Percentiles rank a stretch among this genome's conserved stretches.
phyloP scores from a whole-genome alignment of 2,797 vertebrate genomes.

The Echeneis naucrates region DNA sequence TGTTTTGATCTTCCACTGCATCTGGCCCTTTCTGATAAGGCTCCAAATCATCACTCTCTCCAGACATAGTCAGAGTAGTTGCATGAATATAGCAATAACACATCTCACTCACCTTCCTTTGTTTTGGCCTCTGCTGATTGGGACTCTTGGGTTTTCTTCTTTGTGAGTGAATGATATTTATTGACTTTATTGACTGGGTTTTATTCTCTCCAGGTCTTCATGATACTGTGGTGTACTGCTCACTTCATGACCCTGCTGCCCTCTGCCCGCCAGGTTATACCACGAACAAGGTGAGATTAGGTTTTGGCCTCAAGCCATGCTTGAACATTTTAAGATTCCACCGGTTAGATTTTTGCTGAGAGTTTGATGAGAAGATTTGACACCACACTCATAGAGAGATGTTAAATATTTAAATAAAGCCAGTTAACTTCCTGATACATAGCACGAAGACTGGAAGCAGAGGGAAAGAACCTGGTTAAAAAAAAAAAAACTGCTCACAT shows the following conservation, averaged over 20 bases:
- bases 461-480: not conserved
- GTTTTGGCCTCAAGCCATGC: not conserved
- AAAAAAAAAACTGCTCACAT: not conserved
- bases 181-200: slow-evolving; percentile 16
- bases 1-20: slow-evolving; percentile 54
- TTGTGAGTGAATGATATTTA: not conserved
- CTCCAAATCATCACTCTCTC: slow-evolving; percentile 19
- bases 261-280: slow-evolving; percentile 88
- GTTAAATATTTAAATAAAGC: not conserved
- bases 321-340: not conserved
- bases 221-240: slow-evolving; percentile 90
- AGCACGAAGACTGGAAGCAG: not conserved
- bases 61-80: not conserved
- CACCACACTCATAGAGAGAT: not conserved
- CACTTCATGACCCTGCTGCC: slow-evolving; percentile 88
- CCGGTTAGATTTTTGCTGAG: not conserved
- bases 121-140: not conserved
- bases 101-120: slow-evolving; percentile 3
- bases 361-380: not conserved
- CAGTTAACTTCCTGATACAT: not conserved
- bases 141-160: slow-evolving; percentile 15
- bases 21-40: slow-evolving; percentile 67
- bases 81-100: slow-evolving; percentile 45
- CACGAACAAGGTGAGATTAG: slow-evolving; percentile 91
- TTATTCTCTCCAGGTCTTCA: slow-evolving; percentile 86